Percentiles rank a stretch among this genome's conserved stretches.
Evolutionary conservation across 1,140 invertebrate genomes (phyloP).

Genomic region (Dufourea novaeangliae): DNA sequence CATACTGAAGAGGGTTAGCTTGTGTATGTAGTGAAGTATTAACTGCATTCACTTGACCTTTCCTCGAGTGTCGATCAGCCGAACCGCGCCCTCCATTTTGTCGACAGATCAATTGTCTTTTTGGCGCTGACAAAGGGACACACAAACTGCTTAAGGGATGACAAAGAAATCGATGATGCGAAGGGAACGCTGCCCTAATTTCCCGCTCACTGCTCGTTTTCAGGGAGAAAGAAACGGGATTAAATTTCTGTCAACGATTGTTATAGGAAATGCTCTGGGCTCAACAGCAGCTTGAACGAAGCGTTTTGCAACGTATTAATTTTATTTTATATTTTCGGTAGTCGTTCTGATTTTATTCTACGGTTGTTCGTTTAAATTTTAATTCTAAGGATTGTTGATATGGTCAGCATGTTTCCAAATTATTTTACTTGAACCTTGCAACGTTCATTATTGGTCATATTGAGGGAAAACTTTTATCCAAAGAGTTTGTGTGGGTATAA

Average conservation of each 20-base stretch:
- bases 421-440: not conserved
- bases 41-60: constrained; percentile 70
- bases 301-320: not conserved
- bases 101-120: constrained; percentile 36
- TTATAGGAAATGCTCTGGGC: constrained; percentile 21
- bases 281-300: too few relatives aligned
- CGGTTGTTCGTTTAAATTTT: not conserved
- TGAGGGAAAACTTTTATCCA: not conserved
- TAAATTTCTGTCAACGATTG: constrained; percentile 48
- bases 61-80: constrained; percentile 44
- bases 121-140: constrained; percentile 24
- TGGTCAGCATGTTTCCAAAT: not conserved
- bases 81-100: constrained; percentile 1
- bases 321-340: not conserved
- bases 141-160: constrained; percentile 10
- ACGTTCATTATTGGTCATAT: not conserved
- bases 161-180: constrained; percentile 48
- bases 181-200: constrained; percentile 47
- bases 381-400: not conserved
- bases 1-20: constrained; percentile 58
- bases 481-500: too few relatives aligned
- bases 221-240: constrained; percentile 20
- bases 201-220: constrained; percentile 24
- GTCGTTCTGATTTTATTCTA: not conserved
- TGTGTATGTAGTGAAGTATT: constrained; percentile 46